Evolutionary conservation across 2,888 invertebrate genomes (phyloP), one percentile per base, ranked within the genome.

Genomic region (Cheiracanthium punctorium): DNA sequence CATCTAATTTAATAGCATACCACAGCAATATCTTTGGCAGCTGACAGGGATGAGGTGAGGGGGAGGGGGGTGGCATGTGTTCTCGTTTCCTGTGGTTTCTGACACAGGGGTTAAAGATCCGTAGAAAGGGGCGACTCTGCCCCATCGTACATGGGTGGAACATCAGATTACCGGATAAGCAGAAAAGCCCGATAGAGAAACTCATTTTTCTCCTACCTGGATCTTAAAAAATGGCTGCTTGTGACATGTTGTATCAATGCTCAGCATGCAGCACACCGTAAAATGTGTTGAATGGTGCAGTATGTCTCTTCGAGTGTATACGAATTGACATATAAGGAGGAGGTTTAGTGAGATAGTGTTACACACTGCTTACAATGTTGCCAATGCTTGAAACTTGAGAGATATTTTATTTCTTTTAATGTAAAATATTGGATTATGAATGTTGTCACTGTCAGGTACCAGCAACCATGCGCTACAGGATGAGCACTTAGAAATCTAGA

Each of bases 1-100:
- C 58, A 1, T 58, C 24, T 17, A 20, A 58, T 58, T 58, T 58
- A 58, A 58, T 58, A 24, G 58, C 33, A 48, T 76, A 41, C 76
- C 71, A 32, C 43, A 41, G 32, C 28, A n/a, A 20, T 74, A 77
- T 84, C 72, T 84, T 73, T 29, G 28, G 64, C n/a, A n/a, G n/a
- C n/a, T n/a, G 69, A 73, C 14, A 14, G 79, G 79, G 73, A 79
- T 58, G 72, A 84, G 32, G 67, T 79, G 79, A 79, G 79, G 79
- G 79, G 84, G 79, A 79, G 84, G 52, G 76, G 58, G 58, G 71
- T 64, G n/a, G n/a, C n/a, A n/a, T n/a, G n/a, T 69, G 58, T 69
- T 43, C 48, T 82, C 43, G 65, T 73, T 79, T 84, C 79, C 73
- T 79, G 72, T 37, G 69, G 77, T 52, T 73, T 37, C 64, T 24